Evolutionary conservation across 2,888 invertebrate species (phyloP).

Genomic region (Cheilosia vernalis): DNA sequence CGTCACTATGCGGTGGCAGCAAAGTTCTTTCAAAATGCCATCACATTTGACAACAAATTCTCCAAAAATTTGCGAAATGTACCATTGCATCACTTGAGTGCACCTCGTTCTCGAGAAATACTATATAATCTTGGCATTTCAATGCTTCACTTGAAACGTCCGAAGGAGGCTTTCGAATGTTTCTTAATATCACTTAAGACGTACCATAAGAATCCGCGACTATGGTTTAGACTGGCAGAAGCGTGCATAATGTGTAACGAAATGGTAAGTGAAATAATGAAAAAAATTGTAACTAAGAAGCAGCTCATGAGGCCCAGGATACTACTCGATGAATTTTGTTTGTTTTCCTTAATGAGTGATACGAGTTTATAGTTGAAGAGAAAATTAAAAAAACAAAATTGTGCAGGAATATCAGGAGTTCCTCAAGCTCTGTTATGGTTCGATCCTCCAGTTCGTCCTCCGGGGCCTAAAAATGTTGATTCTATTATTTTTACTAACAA

Average conservation of each 20-base stretch:
- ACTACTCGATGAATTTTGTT: too few relatives aligned
- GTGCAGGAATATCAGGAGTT: too few relatives aligned
- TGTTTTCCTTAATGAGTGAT: too few relatives aligned
- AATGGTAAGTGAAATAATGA: slow-evolving; percentile 80
- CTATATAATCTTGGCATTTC: slow-evolving; percentile 86
- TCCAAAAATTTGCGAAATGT: slow-evolving; percentile 78
- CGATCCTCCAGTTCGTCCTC: too few relatives aligned
- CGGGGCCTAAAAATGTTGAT: neutral
- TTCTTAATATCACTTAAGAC: slow-evolving; percentile 93
- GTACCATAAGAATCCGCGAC: slow-evolving; percentile 93
- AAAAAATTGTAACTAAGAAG: too few relatives aligned
- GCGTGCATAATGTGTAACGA: slow-evolving; percentile 91
- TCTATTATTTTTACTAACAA: neutral
- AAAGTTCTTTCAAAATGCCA: slow-evolving; percentile 83
- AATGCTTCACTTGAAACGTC: slow-evolving; percentile 91
- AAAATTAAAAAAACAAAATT: too few relatives aligned
- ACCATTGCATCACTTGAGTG: slow-evolving; percentile 80
- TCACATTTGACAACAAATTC: slow-evolving; percentile 81
- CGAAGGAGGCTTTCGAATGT: slow-evolving; percentile 95
- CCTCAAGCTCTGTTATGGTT: too few relatives aligned
- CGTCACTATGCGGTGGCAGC: slow-evolving; percentile 83
- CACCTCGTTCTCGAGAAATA: slow-evolving; percentile 82
- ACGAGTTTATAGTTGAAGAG: too few relatives aligned
- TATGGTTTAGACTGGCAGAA: slow-evolving; percentile 97
- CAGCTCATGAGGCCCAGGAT: too few relatives aligned